Evolutionary conservation across 2,113 vertebrate species (phyloP), one percentile per base, ranked within the genome.

Genomic region (Brevimyrus niger): DNA sequence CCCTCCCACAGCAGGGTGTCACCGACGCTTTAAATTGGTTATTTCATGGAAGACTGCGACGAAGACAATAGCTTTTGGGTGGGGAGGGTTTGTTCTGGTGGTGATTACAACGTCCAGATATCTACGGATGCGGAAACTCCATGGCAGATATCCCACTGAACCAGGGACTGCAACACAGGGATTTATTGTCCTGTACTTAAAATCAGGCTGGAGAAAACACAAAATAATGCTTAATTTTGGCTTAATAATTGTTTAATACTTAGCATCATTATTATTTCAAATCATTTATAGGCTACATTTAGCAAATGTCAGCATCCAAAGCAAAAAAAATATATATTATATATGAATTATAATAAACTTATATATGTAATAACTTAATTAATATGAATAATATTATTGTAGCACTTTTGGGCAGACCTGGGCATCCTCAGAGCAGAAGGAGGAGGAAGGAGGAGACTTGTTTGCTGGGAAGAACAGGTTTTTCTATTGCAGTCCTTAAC

Each of bases 1-100:
- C 50, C n/a, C 9, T 55, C 17, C 86, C 93, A 91, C 91, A 91
- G 91, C 90, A 87, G 15, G 91, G 94, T 93, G 91, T 93, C 92
- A 94, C 94, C 93, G 91, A 92, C 92, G 93, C 93, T 94, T 95
- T 92, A 93, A 94, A 90, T 89, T 92, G 94, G 93, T 91, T 92
- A 93, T 93, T 93, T 92, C 93, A 91, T 92, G 91, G 91, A 90
- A 91, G 89, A 69, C 11, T 44, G 80, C 19, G 7, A 42, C 19
- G 3, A 44, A 73, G 65, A 76, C 69, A 38, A 38, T 38, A 35
- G 73, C 35, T 42, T 42, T 80, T 35, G 35, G 35, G 31, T 17
- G 1, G 11, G 13, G 31, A 5, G 35, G 35, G 31, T 76, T 69
- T n/a, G 6, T 69, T 15, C 35, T 65, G n/a, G 31, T 76, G 13